phyloP scores from a whole-genome alignment of 2,888 invertebrate species.

The Agrotis clavis region DNA sequence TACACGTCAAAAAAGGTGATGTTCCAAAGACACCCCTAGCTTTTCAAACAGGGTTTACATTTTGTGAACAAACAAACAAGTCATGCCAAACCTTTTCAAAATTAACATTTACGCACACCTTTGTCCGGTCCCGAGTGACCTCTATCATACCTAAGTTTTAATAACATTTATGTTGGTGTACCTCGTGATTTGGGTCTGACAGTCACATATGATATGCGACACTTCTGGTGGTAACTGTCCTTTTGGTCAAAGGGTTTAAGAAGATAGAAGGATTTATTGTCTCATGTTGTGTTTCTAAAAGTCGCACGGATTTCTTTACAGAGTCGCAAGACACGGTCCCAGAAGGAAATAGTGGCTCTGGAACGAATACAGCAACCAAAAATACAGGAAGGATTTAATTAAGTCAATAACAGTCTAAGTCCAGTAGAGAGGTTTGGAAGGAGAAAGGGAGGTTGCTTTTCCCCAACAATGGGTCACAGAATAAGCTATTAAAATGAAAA shows the following conservation, averaged over 20 bases:
- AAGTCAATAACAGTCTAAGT: too few relatives aligned
- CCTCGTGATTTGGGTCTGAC: conserved; percentile 8
- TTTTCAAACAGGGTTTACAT: background rate
- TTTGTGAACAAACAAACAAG: background rate
- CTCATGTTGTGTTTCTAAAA: background rate
- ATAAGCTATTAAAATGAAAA: too few relatives aligned
- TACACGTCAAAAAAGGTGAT: too few relatives aligned
- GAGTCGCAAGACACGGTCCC: too few relatives aligned
- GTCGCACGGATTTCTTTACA: too few relatives aligned
- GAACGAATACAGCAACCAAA: too few relatives aligned
- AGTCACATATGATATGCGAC: conserved; percentile 8
- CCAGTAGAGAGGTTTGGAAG: too few relatives aligned
- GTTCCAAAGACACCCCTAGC: background rate
- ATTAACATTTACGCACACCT: conserved; percentile 8
- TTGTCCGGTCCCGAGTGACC: background rate
- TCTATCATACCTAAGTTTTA: conserved; percentile 15
- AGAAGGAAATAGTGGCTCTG: too few relatives aligned
- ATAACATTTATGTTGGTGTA: conserved; percentile 10
- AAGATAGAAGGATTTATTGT: background rate
- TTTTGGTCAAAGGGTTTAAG: background rate
- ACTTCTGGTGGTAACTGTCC: conserved; percentile 18
- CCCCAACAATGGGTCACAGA: too few relatives aligned
- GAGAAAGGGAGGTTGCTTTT: too few relatives aligned
- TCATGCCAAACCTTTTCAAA: conserved; percentile 8
- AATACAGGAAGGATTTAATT: too few relatives aligned